Base-by-base conservation (phyloP, 2,888 invertebrate genomes). In the Myopa testacea region DNA sequence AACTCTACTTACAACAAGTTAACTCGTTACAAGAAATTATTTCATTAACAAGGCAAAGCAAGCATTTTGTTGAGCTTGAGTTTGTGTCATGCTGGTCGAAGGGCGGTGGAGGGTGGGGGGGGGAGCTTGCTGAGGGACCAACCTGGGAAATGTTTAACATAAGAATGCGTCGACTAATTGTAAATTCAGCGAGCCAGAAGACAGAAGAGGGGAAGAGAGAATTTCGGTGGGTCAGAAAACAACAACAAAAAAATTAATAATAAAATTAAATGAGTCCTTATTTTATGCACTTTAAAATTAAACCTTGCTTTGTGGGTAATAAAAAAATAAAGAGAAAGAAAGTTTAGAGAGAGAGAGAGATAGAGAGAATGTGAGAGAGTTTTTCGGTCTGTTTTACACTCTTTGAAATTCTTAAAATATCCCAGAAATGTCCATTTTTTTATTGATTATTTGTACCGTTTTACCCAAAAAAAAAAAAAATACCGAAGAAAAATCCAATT, bases 11-110 rank as follows among this genome's bases (percentile, higher is more conserved):
- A 40, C 68, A 75, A 75, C 75, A 83, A 84, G 82, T 84, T 83
- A 83, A 83, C 82, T 83, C 83, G 82, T 83, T 84, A 84, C 81
- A 83, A 81, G 82, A 84, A 84, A 83, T 84, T 83, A 83, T 84
- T 84, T 84, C 83, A 83, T 84, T 83, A 82, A 82, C 82, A 80
- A 80, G 80, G 80, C 68, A 38, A 82, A 81, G 79, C 72, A 81
- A 78, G 71, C 79, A 78, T 75, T 79, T 81, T 78, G 80, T 81
- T 81, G 81, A 26, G 63, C 63, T 63, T 26, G 34, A 65, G 45
- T 45, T 45, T 45, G 45, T 45, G 1, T 45, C 45, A 45, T 10
- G 38, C 65, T 26, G 14, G 38, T 34, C 12, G 34, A 37, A 78
- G 63, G 45, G 58, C 68, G 12, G 68, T 71, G 34, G 34, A 65